Base-by-base conservation (phyloP, 1,140 invertebrate species). In the Phenacoccus solenopsis region DNA sequence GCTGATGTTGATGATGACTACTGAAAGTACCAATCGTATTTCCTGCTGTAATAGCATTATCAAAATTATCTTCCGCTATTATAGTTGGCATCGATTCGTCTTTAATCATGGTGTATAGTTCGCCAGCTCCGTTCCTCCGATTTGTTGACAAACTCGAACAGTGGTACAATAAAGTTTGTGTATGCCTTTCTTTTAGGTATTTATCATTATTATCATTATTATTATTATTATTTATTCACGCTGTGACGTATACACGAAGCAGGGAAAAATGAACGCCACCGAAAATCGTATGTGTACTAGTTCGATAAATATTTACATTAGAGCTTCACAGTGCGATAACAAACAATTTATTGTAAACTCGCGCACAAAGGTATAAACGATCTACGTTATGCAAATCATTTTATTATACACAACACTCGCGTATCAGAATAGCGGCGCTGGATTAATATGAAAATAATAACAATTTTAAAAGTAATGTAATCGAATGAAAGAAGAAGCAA, bases 271-370 rank as follows among this genome's bases (percentile, higher is more conserved):
- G 20, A 49, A 49, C 16, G 12, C 20, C 16, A 2, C 4, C 38
- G 38, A 49, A 49, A n/a, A n/a, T n/a, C n/a, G n/a, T n/a, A n/a
- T n/a, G n/a, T n/a, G n/a, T n/a, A n/a, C 9, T 38, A 9, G 32
- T 9, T 38, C 9, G 9, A 64, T 64, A 64, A 64, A 64, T 64
- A 64, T 64, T 64, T 64, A 64, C 20, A 22, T 64, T 64, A 24
- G n/a, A n/a, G n/a, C n/a, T n/a, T n/a, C n/a, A n/a, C n/a, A n/a
- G n/a, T 64, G 4, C 4, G 4, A 64, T 5, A 64, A 64, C 59
- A 64, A 64, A 64, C 59, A 64, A 64, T 64, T 64, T 64, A 64
- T 64, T 64, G 59, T 64, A 64, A 24, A 64, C 20, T 9, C 38
- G 3, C 38, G 38, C 3, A 49, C 13, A 32, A 32, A 13, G 13